These are phyloP conservation scores for Aphodius granarius DNA, from an alignment of 2,888 invertebrate species.

Conservation along the genomic window DNA sequence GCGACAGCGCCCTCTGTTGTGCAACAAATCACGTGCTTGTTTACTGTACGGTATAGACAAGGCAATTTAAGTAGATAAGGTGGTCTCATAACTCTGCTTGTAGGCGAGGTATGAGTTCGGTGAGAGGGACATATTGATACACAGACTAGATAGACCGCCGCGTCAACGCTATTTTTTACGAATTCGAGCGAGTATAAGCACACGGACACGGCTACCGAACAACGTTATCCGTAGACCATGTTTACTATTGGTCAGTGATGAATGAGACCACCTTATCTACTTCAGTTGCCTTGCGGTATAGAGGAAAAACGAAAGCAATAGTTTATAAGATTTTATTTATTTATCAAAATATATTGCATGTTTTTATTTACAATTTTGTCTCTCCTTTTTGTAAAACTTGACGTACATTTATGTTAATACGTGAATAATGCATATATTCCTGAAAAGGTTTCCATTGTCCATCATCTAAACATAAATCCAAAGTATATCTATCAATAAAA, in stretches of 20 bases:
- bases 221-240: no score
- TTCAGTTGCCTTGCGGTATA: no score
- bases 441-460: conserved; percentile 60
- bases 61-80: no score
- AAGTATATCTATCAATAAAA: conserved; percentile 36
- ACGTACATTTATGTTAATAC: conserved; percentile 93
- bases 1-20: conserved; percentile 4
- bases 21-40: conserved; percentile 19
- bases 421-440: conserved; percentile 67
- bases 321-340: conserved; percentile 1
- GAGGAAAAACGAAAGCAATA: not conserved
- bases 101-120: no score
- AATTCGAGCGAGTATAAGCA: no score
- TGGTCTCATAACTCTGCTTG: no score
- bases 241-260: no score
- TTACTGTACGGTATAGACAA: not conserved
- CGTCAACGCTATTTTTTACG: no score
- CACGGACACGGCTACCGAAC: no score
- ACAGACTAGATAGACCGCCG: no score
- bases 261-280: no score
- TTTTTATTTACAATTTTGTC: conserved; percentile 30
- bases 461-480: conserved; percentile 46
- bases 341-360: not conserved
- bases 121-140: no score
- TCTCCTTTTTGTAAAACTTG: conserved; percentile 77